These are phyloP conservation scores for Falco punctatus DNA, from an alignment of 2,113 vertebrate species.

Conservation along the genomic window DNA sequence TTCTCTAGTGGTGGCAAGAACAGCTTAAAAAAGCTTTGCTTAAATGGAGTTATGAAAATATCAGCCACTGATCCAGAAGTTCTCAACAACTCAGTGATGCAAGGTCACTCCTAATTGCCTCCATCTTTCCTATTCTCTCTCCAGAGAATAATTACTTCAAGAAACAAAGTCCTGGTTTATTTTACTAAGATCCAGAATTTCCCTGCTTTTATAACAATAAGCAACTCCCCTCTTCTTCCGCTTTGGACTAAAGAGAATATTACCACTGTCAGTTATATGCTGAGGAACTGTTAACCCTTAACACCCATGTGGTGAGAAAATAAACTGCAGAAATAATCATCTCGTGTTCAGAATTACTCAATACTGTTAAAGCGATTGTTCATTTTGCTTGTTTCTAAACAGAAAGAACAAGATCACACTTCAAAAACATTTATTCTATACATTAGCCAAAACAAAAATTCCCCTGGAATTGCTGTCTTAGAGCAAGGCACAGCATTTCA, in stretches of 20 bases:
- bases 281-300: slow-evolving; percentile 38
- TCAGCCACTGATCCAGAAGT: slow-evolving; percentile 79
- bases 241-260: slow-evolving; percentile 67
- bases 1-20: slow-evolving; percentile 55
- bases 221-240: slow-evolving; percentile 70
- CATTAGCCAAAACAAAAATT: background rate
- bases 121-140: slow-evolving; percentile 78
- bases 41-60: slow-evolving; percentile 74
- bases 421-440: background rate
- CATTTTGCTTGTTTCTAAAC: background rate
- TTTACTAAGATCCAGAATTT: slow-evolving; percentile 81
- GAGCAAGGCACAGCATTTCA: background rate
- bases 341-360: background rate
- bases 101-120: slow-evolving; percentile 80
- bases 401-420: background rate
- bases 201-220: slow-evolving; percentile 69
- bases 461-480: background rate
- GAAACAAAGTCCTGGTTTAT: slow-evolving; percentile 82
- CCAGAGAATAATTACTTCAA: slow-evolving; percentile 81
- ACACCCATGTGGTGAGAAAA: background rate
- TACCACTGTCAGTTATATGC: slow-evolving; percentile 49
- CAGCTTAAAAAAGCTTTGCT: slow-evolving; percentile 54
- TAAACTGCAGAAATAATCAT: slow-evolving; percentile 26
- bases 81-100: slow-evolving; percentile 70
- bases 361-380: background rate